Conservation (phyloP, 1,140 invertebrate genomes). For the Anoplolepis gracilipes region DNA sequence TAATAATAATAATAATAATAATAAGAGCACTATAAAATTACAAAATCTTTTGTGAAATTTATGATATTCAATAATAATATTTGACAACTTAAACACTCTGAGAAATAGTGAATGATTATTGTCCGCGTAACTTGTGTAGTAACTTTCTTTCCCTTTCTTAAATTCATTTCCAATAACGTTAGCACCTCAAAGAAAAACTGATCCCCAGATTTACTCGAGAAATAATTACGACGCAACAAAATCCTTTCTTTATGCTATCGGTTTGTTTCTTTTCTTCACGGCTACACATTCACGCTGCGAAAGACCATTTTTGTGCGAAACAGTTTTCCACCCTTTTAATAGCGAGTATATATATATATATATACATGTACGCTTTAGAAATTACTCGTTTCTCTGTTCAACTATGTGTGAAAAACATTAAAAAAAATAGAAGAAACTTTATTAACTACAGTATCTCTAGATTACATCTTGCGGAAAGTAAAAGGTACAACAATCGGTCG, state of each 20-base stretch:
- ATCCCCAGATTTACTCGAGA: conserved; percentile 45
- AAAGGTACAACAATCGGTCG: neutral
- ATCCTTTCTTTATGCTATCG: neutral
- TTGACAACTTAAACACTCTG: neutral
- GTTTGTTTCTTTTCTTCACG: neutral
- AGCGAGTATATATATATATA: too few species aligned
- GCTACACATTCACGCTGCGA: neutral
- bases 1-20: neutral
- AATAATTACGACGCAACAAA: conserved; percentile 54
- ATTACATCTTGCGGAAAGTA: conserved; percentile 33
- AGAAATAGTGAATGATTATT: neutral
- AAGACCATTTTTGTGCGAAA: conserved; percentile 5
- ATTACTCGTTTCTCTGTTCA: too few species aligned
- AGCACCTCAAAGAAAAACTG: neutral
- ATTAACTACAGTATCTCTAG: conserved; percentile 11
- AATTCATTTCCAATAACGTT: neutral
- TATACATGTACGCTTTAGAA: too few species aligned
- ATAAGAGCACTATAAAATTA: neutral
- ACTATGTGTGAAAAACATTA: too few species aligned
- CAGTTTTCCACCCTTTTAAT: conserved; percentile 14
- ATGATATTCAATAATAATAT: neutral
- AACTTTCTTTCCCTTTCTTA: neutral
- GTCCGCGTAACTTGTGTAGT: neutral
- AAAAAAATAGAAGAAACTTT: conserved; percentile 21
- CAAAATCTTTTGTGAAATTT: neutral